Base-by-base conservation (phyloP, 1,140 invertebrate species). In the Eumeta japonica region DNA sequence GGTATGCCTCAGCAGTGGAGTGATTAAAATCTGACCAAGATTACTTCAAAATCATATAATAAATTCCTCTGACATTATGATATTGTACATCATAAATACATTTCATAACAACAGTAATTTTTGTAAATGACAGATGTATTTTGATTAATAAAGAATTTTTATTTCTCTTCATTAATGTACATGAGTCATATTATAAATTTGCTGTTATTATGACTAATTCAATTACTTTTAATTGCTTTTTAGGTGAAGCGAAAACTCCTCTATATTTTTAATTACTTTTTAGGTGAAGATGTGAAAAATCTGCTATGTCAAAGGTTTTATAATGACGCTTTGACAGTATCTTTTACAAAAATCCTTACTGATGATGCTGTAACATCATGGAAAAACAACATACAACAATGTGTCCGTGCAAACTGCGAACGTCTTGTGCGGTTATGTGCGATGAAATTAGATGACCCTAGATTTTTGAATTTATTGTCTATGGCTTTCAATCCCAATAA, bases 291-390 rank as follows among this genome's bases (percentile, higher is more conserved):
- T 81, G 83, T 85, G 42, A 84, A 88, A 60, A 90, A 91, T 65
- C 87, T 92, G 76, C 83, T 88, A 38, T 98, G 94, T 72, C 92
- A 97, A 63, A 81, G 92, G 52, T 97, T 97, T 81, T 96, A 94
- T 77, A 84, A 90, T 52, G 94, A 97, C 71, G 93, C 92, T 12
- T 78, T 98, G 30, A 94, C 91, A 43, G 87, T 94, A 46, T 97
- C 94, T 30, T 98, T 98, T 75, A 94, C 90, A 11, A 97, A 97
- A 78, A 95, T 98, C 62, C 80, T 97, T 52, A 97, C 94, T n/a
- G 94, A 98, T 77, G 94, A 98, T 67, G 94, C 94, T 31, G 94
- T 98, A 19, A 93, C 89, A 58, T 94, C 92, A 58, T 98, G 95
- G 95, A 97, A 97, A 75, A 83, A 86, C 59, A 96, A 97, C 70